These are phyloP conservation scores for Eupithecia pulchellata DNA, from an alignment of 2,888 invertebrate species.

Conservation along the genomic window DNA sequence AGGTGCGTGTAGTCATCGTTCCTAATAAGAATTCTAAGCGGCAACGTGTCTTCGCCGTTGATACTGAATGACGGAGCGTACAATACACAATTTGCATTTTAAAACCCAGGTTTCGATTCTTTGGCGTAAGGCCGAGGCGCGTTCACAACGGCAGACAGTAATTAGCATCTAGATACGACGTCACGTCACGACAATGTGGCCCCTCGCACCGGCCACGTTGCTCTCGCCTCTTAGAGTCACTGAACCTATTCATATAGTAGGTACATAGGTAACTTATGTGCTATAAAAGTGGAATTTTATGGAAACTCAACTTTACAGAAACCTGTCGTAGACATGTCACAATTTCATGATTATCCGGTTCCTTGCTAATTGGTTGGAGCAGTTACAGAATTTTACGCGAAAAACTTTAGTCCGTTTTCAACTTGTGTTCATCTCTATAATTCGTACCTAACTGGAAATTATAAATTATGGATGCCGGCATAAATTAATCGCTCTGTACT, in stretches of 20 bases:
- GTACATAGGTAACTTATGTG: slow-evolving; percentile 30
- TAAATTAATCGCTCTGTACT: slow-evolving; percentile 5
- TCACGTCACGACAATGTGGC: slow-evolving; percentile 72
- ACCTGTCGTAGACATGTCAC: slow-evolving; percentile 14
- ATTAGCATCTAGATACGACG: slow-evolving; percentile 76
- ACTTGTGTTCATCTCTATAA: neutral
- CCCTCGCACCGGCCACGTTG: slow-evolving; percentile 54
- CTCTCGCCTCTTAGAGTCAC: slow-evolving; percentile 62
- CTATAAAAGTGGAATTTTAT: slow-evolving; percentile 40
- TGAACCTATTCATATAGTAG: slow-evolving; percentile 60
- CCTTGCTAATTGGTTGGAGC: slow-evolving; percentile 27
- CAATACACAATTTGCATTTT: slow-evolving; percentile 33
- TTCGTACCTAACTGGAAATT: neutral
- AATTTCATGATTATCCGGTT: slow-evolving; percentile 33
- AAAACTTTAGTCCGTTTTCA: neutral
- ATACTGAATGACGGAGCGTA: slow-evolving; percentile 18
- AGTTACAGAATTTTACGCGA: slow-evolving; percentile 29
- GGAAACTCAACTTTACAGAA: slow-evolving; percentile 31
- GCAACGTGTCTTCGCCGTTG: slow-evolving; percentile 7
- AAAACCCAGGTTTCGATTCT: slow-evolving; percentile 30
- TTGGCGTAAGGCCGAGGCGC: slow-evolving; percentile 51
- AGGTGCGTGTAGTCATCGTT: neutral
- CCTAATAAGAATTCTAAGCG: slow-evolving; percentile 6
- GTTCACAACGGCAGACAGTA: slow-evolving; percentile 68
- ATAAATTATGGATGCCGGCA: slow-evolving; percentile 10